Conservation (phyloP, 2,113 vertebrate species). For the Mobula hypostoma region DNA sequence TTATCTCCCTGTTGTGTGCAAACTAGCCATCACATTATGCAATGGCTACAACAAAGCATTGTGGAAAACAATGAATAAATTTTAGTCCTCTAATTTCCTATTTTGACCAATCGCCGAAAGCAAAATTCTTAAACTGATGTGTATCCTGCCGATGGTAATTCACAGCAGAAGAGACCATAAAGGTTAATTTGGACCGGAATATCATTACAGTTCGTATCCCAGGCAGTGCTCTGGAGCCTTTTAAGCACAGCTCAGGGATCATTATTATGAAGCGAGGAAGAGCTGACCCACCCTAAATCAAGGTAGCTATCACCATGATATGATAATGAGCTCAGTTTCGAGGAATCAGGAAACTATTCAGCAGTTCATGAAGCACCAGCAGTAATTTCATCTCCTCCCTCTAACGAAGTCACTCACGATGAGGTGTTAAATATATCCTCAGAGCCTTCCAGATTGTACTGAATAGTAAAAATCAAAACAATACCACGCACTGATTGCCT, state of each 20-base stretch:
- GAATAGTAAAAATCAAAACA: not conserved
- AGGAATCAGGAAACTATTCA: not conserved
- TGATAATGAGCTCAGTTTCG: not conserved
- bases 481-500: not conserved
- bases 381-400: not conserved
- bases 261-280: not conserved
- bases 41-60: not conserved
- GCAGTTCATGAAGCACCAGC: not conserved
- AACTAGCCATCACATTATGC: not conserved
- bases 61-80: not conserved
- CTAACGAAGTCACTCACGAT: not conserved
- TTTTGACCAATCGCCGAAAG: not conserved
- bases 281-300: not conserved
- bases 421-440: not conserved
- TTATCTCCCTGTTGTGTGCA: not conserved
- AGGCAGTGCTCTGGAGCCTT: not conserved
- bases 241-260: not conserved
- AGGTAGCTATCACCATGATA: not conserved
- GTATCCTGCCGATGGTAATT: not conserved
- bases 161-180: not conserved
- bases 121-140: not conserved
- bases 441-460: not conserved
- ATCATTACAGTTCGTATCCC: not conserved
- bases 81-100: not conserved
- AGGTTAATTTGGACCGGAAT: too few relatives aligned